Base-by-base conservation (phyloP, 2,888 invertebrate species). In the Pyrrhosoma nymphula region DNA sequence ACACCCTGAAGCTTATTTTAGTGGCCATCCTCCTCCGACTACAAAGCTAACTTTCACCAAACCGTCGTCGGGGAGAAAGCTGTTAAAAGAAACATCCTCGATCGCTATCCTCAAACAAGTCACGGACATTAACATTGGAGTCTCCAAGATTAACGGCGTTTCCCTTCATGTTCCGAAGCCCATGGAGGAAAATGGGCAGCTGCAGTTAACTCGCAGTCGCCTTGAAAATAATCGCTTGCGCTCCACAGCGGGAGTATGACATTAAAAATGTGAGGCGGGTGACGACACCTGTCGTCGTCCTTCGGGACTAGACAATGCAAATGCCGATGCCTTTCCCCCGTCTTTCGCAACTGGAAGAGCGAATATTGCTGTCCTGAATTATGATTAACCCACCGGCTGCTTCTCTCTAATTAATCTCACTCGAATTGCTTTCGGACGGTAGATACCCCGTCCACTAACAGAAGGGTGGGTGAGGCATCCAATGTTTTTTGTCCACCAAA, bases 61-160 rank as follows among this genome's bases (percentile, higher is more conserved):
- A 82, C 16, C 82, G 82, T 82, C 82, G 35, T 16, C 82, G 82
- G n/a, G 35, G 82, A 82, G 82, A 82, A 82, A 82, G 82, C 82
- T 82, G 82, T 82, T 35, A 35, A 35, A 82, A 82, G 82, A 82
- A 35, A 16, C 82, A 82, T 35, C 82, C 82, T 82, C 35, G 82
- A 82, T 82, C 30, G 35, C 82, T 35, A 30, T 35, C 82, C 82
- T 82, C 82, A 82, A 82, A 82, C 82, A 0, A 82, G 82, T 35
- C 82, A 82, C 35, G 35, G 82, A 35, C 35, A 82, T 26, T 23
- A 82, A 82, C 30, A 26, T 69, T 47, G 6, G n/a, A n/a, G 26
- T 16, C 30, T 12, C 35, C 82, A 26, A n/a, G n/a, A 69, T n/a
- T 4, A 18, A 4, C 35, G 14, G 26, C 35, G 82, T 10, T 35